phyloP scores from a whole-genome alignment of 23 tunicate species.

The Styela plicata region DNA sequence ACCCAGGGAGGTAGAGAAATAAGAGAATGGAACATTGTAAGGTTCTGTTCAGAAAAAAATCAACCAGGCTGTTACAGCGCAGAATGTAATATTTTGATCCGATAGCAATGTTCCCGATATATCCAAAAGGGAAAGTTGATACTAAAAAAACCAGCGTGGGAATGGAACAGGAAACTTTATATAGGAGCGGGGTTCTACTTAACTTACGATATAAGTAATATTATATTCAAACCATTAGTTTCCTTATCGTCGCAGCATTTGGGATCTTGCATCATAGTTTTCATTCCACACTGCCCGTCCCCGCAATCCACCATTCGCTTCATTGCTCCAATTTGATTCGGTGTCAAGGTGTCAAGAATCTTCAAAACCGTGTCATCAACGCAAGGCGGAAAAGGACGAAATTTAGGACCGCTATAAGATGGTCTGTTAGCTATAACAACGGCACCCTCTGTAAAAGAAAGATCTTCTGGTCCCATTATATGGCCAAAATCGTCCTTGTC shows the following conservation, averaged over 20 bases:
- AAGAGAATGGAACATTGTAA: too few relatives aligned
- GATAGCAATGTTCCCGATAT: too few relatives aligned
- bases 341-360: slow-evolving; percentile 31
- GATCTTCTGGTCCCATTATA: slow-evolving; percentile 26
- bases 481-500: slow-evolving; percentile 80
- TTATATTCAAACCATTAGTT: too few relatives aligned
- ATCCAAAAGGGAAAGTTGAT: too few relatives aligned
- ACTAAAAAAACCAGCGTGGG: too few relatives aligned
- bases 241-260: background rate
- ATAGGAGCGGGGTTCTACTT: too few relatives aligned
- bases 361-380: slow-evolving; percentile 22
- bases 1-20: too few relatives aligned
- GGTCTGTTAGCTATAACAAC: slow-evolving; percentile 40
- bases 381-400: slow-evolving; percentile 35
- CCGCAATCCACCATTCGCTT: slow-evolving; percentile 54
- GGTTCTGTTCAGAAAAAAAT: too few relatives aligned
- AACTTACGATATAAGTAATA: too few relatives aligned
- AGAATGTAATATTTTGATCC: too few relatives aligned
- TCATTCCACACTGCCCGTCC: slow-evolving; percentile 31
- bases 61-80: too few relatives aligned
- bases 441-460: slow-evolving; percentile 60
- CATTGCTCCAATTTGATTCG: slow-evolving; percentile 37
- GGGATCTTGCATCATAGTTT: background rate
- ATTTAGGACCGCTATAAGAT: background rate
- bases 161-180: too few relatives aligned